Evolutionary conservation across 2,888 invertebrate genomes (phyloP).

Genomic region (Drosophila peninsularis): DNA sequence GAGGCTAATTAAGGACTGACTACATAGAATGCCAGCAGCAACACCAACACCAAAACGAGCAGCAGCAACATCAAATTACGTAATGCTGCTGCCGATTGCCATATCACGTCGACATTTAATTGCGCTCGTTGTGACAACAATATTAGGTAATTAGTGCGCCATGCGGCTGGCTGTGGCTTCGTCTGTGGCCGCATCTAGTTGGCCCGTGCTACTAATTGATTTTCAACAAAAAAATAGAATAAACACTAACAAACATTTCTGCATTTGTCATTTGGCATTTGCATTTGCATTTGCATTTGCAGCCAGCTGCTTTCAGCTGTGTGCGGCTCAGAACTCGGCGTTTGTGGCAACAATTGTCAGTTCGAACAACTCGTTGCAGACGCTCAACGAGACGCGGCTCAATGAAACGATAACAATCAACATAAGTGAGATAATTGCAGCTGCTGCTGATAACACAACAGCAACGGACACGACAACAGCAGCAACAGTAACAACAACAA

Average conservation of each 20-base stretch:
- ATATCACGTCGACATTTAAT: slow-evolving; percentile 70
- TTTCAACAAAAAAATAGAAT: slow-evolving; percentile 10
- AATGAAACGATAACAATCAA: slow-evolving; percentile 65
- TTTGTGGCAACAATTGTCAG: slow-evolving; percentile 65
- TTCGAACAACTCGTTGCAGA: slow-evolving; percentile 55
- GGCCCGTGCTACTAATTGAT: slow-evolving; percentile 36
- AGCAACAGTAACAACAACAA: background rate
- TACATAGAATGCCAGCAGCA: slow-evolving; percentile 23
- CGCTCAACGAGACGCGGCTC: slow-evolving; percentile 53
- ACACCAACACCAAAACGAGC: slow-evolving; percentile 15
- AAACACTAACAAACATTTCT: slow-evolving; percentile 22
- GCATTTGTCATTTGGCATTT: slow-evolving; percentile 13
- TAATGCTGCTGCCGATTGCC: slow-evolving; percentile 39
- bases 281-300: background rate
- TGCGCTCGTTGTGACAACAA: slow-evolving; percentile 75
- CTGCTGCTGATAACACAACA: slow-evolving; percentile 29
- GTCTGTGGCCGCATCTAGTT: slow-evolving; percentile 7
- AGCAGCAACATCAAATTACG: slow-evolving; percentile 22
- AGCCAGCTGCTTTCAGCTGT: slow-evolving; percentile 23
- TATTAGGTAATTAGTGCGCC: slow-evolving; percentile 76
- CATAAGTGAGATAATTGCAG: slow-evolving; percentile 66
- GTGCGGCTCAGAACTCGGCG: slow-evolving; percentile 54
- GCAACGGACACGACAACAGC: background rate
- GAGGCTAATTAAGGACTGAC: slow-evolving; percentile 48
- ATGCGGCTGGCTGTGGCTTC: slow-evolving; percentile 26